These are phyloP conservation scores for Heliangelus exortis DNA, from an alignment of 2,797 vertebrate species.

Conservation along the genomic window DNA sequence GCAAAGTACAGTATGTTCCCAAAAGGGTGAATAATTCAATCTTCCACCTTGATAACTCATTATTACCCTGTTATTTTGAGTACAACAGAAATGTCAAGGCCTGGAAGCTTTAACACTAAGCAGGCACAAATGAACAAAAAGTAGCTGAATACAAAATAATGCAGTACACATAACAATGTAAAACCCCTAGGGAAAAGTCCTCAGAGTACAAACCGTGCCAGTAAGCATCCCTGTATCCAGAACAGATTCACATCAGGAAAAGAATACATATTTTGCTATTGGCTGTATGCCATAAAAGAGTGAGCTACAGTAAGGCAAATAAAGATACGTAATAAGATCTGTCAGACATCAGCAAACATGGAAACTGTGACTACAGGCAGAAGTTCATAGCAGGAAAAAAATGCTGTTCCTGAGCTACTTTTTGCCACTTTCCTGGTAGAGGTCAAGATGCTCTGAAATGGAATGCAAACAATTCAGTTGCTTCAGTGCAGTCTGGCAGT, in stretches of 20 bases:
- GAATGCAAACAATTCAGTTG: neutral
- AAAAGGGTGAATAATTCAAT: neutral
- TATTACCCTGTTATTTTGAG: neutral
- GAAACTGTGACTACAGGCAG: neutral
- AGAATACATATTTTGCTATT: neutral
- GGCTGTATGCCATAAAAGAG: neutral
- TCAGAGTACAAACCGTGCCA: neutral
- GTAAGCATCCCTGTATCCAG: neutral
- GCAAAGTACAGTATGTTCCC: neutral
- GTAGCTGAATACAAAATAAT: conserved; percentile 1
- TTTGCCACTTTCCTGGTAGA: neutral
- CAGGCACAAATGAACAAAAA: neutral
- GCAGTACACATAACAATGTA: neutral
- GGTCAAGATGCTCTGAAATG: rapidly evolving
- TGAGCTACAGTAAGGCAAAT: neutral
- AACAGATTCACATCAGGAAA: neutral
- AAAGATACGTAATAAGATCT: neutral
- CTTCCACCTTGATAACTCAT: conserved; percentile 16
- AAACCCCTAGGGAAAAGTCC: neutral
- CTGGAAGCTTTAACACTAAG: neutral
- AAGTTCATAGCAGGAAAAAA: neutral
- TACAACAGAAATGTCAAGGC: conserved; percentile 14
- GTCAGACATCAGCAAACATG: neutral
- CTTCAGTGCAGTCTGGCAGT: neutral
- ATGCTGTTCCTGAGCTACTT: neutral